These are phyloP conservation scores for Hypothenemus hampei DNA, from an alignment of 1,140 invertebrate species.

Conservation along the genomic window DNA sequence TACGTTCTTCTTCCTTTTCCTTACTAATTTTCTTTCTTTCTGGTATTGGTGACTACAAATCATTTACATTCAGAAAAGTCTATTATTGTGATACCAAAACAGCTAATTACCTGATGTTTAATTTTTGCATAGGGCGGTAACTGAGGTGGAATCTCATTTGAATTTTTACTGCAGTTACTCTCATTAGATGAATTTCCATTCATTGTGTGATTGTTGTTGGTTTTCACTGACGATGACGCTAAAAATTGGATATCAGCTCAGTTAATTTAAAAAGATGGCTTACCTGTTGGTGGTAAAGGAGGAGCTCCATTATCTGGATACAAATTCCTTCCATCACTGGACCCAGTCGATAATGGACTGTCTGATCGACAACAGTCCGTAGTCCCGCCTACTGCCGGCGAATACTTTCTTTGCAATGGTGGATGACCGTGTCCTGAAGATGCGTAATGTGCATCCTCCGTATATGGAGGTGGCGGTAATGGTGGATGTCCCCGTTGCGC, in stretches of 20 bases:
- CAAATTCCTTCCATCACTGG: slow-evolving; percentile 47
- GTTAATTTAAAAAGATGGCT: slow-evolving; percentile 3
- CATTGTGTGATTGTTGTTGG: slow-evolving; percentile 44
- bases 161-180: slow-evolving; percentile 40
- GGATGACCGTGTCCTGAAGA: slow-evolving; percentile 51
- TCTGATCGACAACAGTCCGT: slow-evolving; percentile 56
- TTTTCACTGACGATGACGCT: slow-evolving; percentile 49
- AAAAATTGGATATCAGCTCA: slow-evolving; percentile 31
- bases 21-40: slow-evolving; percentile 88
- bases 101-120: slow-evolving; percentile 70
- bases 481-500: slow-evolving; percentile 55
- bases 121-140: slow-evolving; percentile 65
- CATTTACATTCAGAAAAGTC: not conserved
- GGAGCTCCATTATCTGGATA: slow-evolving; percentile 48
- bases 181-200: slow-evolving; percentile 38
- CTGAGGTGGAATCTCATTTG: slow-evolving; percentile 39
- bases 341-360: slow-evolving; percentile 51
- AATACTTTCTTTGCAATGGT: slow-evolving; percentile 60
- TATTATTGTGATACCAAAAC: no score
- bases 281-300: slow-evolving; percentile 47
- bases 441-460: slow-evolving; percentile 48
- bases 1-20: slow-evolving; percentile 87
- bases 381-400: slow-evolving; percentile 50
- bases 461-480: slow-evolving; percentile 62
- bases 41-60: slow-evolving; percentile 75